Evolutionary conservation across 2,888 invertebrate genomes (phyloP), one percentile per base, ranked within the genome.

Genomic region (Mesochorus sp.): DNA sequence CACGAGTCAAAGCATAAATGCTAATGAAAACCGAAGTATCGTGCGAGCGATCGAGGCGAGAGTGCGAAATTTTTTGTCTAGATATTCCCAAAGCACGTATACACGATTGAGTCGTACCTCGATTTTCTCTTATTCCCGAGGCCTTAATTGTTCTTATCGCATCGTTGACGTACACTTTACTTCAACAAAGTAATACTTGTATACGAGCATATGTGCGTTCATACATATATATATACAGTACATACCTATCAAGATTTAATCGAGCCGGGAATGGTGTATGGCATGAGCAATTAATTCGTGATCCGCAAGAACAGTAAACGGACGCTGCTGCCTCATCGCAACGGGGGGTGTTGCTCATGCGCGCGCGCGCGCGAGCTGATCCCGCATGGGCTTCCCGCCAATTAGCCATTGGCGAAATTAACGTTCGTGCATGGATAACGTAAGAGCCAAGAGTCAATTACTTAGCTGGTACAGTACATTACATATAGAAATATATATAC

Each of bases 331-430:
- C 19, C 37, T 47, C 8, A 26, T 55, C 53, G 10, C 47, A 6
- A 19, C 21, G 5, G 21, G 31, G 17, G n/a, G 3, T 17, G n/a
- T n/a, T n/a, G n/a, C n/a, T n/a, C n/a, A n/a, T 2, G 17, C 42
- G 24, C 34, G 49, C 19, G 8, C 49, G 70, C 24, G n/a, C 19
- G n/a, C 37, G 34, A 8, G 19, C 26, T 51, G 28, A 59, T n/a
- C 39, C 49, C 59, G 28, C 49, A 39, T 59, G 51, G 74, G 74
- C 74, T 74, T 67, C 31, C 53, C 72, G 68, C 76, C 73, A 80
- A 80, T 80, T 74, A 80, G 39, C 55, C 76, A 42, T 44, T 39
- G 67, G 70, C 31, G 24, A 77, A 77, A 80, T 77, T 73, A 74
- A 55, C 61, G 42, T 76, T 73, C 68, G 64, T 70, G 79, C 67